Evolutionary conservation across 2,113 vertebrate genomes (phyloP).

Genomic region (Hemiscyllium ocellatum): DNA sequence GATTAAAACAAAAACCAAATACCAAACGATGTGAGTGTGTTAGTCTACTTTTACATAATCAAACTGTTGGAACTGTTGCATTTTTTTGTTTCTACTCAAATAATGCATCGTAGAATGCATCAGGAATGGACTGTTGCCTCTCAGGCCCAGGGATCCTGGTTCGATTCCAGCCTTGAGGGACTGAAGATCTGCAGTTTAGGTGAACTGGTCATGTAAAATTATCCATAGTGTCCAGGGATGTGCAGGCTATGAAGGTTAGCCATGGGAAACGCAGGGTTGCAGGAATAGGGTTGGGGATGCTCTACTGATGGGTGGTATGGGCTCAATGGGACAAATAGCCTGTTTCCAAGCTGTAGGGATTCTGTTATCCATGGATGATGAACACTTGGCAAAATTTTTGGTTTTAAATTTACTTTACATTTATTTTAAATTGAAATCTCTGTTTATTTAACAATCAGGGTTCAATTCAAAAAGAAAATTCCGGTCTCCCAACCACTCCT

Average conservation of each 20-base stretch:
- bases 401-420: background rate
- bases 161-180: no score
- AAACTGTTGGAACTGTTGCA: background rate
- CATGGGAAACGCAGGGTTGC: no score
- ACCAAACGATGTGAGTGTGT: background rate
- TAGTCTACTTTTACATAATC: background rate
- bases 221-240: no score
- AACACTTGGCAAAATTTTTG: background rate
- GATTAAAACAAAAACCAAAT: background rate
- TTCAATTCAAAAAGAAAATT: background rate
- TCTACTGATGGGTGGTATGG: no score
- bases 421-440: background rate
- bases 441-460: background rate
- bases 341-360: background rate
- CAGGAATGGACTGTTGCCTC: no score
- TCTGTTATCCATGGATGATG: background rate
- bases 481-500: background rate
- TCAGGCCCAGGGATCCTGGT: no score
- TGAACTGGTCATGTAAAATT: no score
- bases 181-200: no score
- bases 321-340: no score
- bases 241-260: no score
- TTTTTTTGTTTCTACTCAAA: background rate
- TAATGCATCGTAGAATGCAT: background rate
- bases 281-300: no score